Evolutionary conservation across 2,888 invertebrate genomes (phyloP).

Genomic region (Limnephilus auricula): DNA sequence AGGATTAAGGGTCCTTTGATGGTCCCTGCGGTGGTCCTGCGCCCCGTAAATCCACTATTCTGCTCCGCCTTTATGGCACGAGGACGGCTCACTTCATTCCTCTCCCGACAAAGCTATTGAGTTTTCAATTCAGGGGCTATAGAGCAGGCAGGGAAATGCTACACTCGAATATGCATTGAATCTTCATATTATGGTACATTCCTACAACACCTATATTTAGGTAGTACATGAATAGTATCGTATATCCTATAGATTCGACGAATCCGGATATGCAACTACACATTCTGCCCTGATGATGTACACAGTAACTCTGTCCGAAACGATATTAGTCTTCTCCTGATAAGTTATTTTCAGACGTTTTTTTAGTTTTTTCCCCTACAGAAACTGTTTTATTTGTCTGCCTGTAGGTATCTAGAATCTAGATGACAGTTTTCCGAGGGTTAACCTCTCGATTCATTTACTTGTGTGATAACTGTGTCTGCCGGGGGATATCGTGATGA

Average conservation of each 20-base stretch:
- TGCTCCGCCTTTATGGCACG: constrained; percentile 64
- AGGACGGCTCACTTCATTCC: constrained; percentile 66
- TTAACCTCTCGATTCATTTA: constrained; percentile 9
- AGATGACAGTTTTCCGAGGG: neutral
- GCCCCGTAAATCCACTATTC: constrained; percentile 65
- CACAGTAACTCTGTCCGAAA: no score
- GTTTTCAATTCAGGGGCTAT: constrained; percentile 61
- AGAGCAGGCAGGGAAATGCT: constrained; percentile 14
- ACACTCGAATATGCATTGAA: neutral
- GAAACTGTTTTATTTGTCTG: neutral
- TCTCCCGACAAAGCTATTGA: constrained; percentile 65
- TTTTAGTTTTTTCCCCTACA: neutral
- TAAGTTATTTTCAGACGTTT: neutral
- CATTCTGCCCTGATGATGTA: no score
- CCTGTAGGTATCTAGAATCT: neutral
- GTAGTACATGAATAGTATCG: neutral
- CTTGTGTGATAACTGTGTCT: neutral
- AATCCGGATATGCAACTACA: no score
- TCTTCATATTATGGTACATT: neutral
- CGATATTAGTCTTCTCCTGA: no score
- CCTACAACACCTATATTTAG: neutral
- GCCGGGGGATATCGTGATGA: constrained; percentile 8
- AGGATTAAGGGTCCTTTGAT: neutral
- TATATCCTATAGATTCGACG: no score
- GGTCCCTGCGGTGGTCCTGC: constrained; percentile 43